phyloP scores from a whole-genome alignment of 92 coral and sea anemone genomes.

The Bergia sp. region DNA sequence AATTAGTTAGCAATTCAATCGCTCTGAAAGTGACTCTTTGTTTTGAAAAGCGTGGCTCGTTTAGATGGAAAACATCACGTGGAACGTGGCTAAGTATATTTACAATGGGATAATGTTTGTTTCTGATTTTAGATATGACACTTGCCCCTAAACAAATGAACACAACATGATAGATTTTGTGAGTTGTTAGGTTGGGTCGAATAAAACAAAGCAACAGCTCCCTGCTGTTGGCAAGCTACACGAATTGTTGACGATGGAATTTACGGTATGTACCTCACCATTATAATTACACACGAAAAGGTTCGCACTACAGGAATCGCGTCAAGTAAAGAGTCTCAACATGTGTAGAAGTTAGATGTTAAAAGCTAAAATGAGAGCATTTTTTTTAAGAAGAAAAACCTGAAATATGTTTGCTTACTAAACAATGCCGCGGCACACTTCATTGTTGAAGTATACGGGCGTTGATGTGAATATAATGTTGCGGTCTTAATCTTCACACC shows the following conservation, averaged over 20 bases:
- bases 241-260: neutral
- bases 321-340: neutral
- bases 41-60: neutral
- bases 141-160: neutral
- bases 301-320: neutral
- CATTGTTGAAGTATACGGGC: neutral
- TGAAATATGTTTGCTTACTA: neutral
- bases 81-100: neutral
- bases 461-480: neutral
- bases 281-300: neutral
- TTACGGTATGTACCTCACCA: neutral
- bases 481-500: neutral
- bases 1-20: neutral
- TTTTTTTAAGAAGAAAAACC: neutral
- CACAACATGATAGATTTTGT: no score
- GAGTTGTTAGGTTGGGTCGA: neutral
- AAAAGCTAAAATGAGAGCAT: neutral
- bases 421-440: neutral
- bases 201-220: neutral
- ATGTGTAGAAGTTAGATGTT: no score
- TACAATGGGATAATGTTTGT: neutral
- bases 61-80: neutral
- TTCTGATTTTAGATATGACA: neutral
- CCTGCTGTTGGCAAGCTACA: neutral
- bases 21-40: neutral